Evolutionary conservation across 2,888 invertebrate genomes (phyloP).

Genomic region (Agonopterix subpropinquella): DNA sequence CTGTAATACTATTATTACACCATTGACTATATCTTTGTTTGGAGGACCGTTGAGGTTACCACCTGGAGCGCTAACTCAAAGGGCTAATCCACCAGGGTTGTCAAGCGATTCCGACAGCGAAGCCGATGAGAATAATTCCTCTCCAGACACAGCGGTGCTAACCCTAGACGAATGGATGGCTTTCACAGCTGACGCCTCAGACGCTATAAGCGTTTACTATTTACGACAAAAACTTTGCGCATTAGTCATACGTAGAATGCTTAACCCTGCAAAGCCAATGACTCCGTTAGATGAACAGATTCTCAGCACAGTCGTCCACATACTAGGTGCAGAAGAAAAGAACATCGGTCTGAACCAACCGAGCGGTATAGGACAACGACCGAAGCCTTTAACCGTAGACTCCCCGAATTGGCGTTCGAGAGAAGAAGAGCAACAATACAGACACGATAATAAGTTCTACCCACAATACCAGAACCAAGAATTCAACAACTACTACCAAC

Average conservation of each 20-base stretch:
- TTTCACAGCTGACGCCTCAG: constrained; percentile 80
- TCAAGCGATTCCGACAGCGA: constrained; percentile 68
- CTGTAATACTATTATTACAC: constrained; percentile 87
- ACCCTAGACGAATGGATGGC: constrained; percentile 85
- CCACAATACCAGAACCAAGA: constrained; percentile 28
- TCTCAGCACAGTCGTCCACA: constrained; percentile 78
- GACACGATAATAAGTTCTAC: constrained; percentile 29
- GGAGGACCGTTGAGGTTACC: constrained; percentile 82
- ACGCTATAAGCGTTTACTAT: constrained; percentile 79
- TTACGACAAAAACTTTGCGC: constrained; percentile 84
- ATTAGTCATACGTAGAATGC: constrained; percentile 78
- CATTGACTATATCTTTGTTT: constrained; percentile 87
- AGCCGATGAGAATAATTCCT: constrained; percentile 49
- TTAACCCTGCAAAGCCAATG: constrained; percentile 73
- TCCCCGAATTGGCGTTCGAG: constrained; percentile 62
- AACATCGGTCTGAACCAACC: constrained; percentile 82
- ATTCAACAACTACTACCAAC: constrained; percentile 37
- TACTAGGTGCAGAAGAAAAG: constrained; percentile 83
- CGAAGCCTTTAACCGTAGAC: constrained; percentile 79
- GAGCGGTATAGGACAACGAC: constrained; percentile 84
- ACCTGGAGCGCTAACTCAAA: constrained; percentile 53
- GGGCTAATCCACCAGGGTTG: constrained; percentile 60
- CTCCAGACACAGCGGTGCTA: constrained; percentile 60
- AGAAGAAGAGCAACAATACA: constrained; percentile 38
- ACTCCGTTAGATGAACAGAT: constrained; percentile 80